Conservation (phyloP, 2,113 vertebrate species). For the Paracanthobrama guichenoti region DNA sequence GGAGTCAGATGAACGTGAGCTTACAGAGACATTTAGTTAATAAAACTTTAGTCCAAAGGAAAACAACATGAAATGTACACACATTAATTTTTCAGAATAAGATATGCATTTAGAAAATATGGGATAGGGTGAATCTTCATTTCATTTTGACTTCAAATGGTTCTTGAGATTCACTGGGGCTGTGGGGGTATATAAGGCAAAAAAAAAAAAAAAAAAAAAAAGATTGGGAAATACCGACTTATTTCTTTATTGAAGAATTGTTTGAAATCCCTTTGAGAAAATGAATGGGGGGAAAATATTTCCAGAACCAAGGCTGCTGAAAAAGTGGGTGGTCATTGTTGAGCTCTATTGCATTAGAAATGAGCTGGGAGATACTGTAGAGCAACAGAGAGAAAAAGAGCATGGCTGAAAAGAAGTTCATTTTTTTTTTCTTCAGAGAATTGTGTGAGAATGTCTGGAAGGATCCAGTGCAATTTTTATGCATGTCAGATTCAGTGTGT, state of each 20-base stretch:
- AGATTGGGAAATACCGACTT: not conserved
- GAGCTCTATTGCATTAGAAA: slow-evolving; percentile 26
- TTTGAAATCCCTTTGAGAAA: slow-evolving; percentile 18
- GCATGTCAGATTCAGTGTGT: slow-evolving; percentile 19
- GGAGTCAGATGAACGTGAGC: no score
- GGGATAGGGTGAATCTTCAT: no score
- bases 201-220: not conserved
- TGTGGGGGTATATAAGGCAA: not conserved
- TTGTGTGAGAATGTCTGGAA: not conserved
- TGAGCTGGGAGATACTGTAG: not conserved
- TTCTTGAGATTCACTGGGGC: not conserved
- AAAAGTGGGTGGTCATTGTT: not conserved
- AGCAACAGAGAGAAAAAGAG: not conserved
- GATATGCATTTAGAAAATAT: no score
- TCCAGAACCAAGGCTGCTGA: not conserved
- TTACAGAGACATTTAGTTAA: no score
- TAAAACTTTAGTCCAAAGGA: no score
- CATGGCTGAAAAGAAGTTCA: not conserved
- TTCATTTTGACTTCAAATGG: not conserved
- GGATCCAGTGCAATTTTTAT: slow-evolving; percentile 23
- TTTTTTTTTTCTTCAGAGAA: not conserved
- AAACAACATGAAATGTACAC: no score
- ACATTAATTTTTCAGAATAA: no score
- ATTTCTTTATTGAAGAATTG: not conserved
- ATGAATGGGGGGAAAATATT: not conserved